Conservation (phyloP, 2,113 vertebrate species). For the Cavia aperea region DNA sequence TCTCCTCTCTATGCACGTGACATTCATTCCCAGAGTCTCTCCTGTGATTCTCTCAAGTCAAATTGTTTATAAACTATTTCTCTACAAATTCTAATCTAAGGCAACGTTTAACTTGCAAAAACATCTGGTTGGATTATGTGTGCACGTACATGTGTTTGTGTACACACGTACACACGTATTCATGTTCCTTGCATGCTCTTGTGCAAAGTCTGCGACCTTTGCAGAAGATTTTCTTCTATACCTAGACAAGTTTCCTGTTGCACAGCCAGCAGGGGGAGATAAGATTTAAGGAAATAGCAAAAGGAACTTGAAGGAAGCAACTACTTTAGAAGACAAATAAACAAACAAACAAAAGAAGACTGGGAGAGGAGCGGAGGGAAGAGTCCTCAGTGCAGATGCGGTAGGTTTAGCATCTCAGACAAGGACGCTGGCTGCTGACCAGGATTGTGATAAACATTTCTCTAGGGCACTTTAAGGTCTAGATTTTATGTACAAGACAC, state of each 20-base stretch:
- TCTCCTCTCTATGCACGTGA: fast-evolving
- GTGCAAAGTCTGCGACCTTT: conserved; percentile 3
- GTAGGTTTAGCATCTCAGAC: conserved; percentile 48
- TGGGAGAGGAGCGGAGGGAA: not conserved
- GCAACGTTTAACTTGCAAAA: not conserved
- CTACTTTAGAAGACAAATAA: conserved; percentile 54
- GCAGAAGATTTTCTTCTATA: not conserved
- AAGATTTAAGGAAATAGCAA: conserved; percentile 89
- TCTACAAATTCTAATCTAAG: not conserved
- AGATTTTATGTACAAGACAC: conserved; percentile 22
- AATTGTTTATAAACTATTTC: not conserved
- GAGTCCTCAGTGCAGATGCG: conserved; percentile 13
- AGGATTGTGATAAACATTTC: conserved; percentile 42
- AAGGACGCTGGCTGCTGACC: conserved; percentile 14
- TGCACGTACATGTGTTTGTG: not conserved
- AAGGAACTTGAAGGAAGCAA: conserved; percentile 61
- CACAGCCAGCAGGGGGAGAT: conserved; percentile 95
- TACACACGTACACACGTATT: too few species aligned
- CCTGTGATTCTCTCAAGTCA: not conserved
- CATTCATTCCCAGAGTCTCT: not conserved
- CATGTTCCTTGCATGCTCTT: not conserved
- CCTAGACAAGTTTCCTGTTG: conserved; percentile 66
- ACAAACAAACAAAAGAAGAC: conserved; percentile 51
- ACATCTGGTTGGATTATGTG: not conserved
- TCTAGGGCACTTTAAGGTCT: conserved; percentile 13